Evolutionary conservation across 1,140 invertebrate species (phyloP).

Genomic region (Drosophila pachea): DNA sequence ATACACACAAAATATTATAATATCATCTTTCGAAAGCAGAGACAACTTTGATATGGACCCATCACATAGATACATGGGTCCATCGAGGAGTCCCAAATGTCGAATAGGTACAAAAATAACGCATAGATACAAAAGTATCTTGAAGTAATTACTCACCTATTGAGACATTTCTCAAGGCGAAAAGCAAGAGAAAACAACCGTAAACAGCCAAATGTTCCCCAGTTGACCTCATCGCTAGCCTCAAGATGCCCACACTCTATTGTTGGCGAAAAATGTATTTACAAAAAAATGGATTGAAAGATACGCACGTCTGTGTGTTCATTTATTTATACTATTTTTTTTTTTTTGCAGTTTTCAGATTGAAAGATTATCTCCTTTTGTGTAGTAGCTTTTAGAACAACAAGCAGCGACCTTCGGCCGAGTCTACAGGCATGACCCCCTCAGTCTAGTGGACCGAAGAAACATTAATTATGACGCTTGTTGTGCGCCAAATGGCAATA

Average conservation of each 20-base stretch:
- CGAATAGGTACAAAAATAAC: background rate
- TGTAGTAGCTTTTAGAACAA: constrained; percentile 23
- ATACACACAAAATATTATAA: too few species aligned
- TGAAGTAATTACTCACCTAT: constrained; percentile 42
- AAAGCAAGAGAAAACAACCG: background rate
- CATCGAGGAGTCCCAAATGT: background rate
- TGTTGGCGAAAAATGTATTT: constrained; percentile 18
- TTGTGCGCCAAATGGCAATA: constrained; percentile 50
- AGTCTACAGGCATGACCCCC: constrained; percentile 8
- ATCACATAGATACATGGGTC: background rate
- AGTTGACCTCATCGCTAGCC: constrained; percentile 43
- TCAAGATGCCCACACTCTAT: constrained; percentile 13
- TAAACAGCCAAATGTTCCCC: background rate
- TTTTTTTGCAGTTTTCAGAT: constrained; percentile 18
- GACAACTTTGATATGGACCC: too few species aligned
- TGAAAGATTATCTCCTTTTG: constrained; percentile 18
- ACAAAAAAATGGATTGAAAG: constrained; percentile 27
- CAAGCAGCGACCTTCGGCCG: constrained; percentile 27
- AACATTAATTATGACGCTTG: constrained; percentile 37
- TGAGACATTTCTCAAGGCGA: constrained; percentile 14
- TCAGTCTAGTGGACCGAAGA: constrained; percentile 4
- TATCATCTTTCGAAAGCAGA: too few species aligned
- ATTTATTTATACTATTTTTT: constrained; percentile 26
- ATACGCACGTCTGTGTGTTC: constrained; percentile 20
- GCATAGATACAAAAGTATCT: constrained; percentile 46